A percentile compares a stretch with the other conserved stretches of the same genome.
phyloP scores from a whole-genome alignment of 2,888 invertebrate species.

The Cremastobaeus sp. region DNA sequence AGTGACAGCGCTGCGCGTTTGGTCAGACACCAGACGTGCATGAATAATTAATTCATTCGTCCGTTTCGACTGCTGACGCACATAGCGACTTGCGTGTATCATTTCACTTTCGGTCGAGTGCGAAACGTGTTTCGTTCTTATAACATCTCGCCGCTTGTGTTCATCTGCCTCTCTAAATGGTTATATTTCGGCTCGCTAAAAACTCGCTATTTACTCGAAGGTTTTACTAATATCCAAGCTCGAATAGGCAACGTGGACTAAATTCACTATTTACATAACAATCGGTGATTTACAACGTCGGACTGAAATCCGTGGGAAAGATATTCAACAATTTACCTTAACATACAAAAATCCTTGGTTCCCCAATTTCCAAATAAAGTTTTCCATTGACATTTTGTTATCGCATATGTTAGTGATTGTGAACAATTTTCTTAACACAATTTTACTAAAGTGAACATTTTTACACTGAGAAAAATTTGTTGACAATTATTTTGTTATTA shows the following conservation, averaged over 20 bases:
- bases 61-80: slow-evolving; percentile 64
- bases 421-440: too few relatives aligned
- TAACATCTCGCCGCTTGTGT: background rate
- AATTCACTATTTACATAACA: slow-evolving; percentile 60
- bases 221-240: slow-evolving; percentile 39
- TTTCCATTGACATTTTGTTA: too few relatives aligned
- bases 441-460: too few relatives aligned
- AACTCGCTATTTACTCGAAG: slow-evolving; percentile 51
- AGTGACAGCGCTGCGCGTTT: slow-evolving; percentile 68
- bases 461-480: too few relatives aligned
- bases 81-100: slow-evolving; percentile 47
- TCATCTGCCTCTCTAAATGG: background rate
- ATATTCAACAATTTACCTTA: slow-evolving; percentile 38
- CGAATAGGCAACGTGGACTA: slow-evolving; percentile 39
- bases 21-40: slow-evolving; percentile 71
- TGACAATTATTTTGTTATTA: too few relatives aligned
- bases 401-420: too few relatives aligned
- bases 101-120: slow-evolving; percentile 30
- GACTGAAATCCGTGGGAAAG: slow-evolving; percentile 43
- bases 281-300: slow-evolving; percentile 58
- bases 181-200: slow-evolving; percentile 23
- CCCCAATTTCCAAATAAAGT: too few relatives aligned
- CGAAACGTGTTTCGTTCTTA: too few relatives aligned
- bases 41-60: slow-evolving; percentile 75
- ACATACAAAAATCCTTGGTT: too few relatives aligned